Evolutionary conservation across 2,888 invertebrate genomes (phyloP).

Genomic region (Lasius fuliginosus): DNA sequence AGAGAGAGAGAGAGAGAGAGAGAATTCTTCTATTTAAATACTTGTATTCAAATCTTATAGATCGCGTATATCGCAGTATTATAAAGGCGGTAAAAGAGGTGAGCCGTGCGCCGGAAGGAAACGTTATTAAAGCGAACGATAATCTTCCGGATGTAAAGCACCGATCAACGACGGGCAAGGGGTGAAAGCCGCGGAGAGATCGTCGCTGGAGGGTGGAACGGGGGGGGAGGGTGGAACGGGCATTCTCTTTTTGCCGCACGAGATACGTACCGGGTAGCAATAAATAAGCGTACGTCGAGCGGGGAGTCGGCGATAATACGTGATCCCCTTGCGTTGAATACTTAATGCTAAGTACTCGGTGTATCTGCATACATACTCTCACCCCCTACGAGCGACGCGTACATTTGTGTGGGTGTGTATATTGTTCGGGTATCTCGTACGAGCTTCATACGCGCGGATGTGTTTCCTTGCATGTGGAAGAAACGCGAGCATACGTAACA

Average conservation of each 20-base stretch:
- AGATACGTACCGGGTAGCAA: slow-evolving; percentile 76
- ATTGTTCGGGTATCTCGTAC: slow-evolving; percentile 59
- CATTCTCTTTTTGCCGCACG: slow-evolving; percentile 69
- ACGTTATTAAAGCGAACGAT: slow-evolving; percentile 70
- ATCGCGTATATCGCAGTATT: slow-evolving; percentile 42
- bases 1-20: too few relatives aligned
- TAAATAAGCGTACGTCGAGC: slow-evolving; percentile 84
- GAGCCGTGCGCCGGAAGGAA: slow-evolving; percentile 64
- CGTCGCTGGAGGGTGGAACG: slow-evolving; percentile 33
- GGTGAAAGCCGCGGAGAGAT: slow-evolving; percentile 28
- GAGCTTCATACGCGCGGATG: slow-evolving; percentile 45
- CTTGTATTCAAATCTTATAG: slow-evolving; percentile 29
- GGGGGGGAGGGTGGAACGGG: slow-evolving; percentile 53
- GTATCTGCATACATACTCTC: slow-evolving; percentile 81
- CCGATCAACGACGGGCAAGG: slow-evolving; percentile 49
- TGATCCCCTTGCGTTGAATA: slow-evolving; percentile 86
- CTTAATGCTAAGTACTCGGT: slow-evolving; percentile 85
- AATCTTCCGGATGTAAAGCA: slow-evolving; percentile 73
- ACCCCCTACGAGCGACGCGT: slow-evolving; percentile 27
- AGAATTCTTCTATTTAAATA: slow-evolving; percentile 1
- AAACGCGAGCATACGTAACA: slow-evolving; percentile 79
- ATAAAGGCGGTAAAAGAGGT: slow-evolving; percentile 53
- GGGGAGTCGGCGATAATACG: slow-evolving; percentile 85
- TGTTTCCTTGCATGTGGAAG: slow-evolving; percentile 62
- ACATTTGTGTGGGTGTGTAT: slow-evolving; percentile 18